Evolutionary conservation across 2,113 vertebrate species (phyloP).

Genomic region (Phainopepla nitens): DNA sequence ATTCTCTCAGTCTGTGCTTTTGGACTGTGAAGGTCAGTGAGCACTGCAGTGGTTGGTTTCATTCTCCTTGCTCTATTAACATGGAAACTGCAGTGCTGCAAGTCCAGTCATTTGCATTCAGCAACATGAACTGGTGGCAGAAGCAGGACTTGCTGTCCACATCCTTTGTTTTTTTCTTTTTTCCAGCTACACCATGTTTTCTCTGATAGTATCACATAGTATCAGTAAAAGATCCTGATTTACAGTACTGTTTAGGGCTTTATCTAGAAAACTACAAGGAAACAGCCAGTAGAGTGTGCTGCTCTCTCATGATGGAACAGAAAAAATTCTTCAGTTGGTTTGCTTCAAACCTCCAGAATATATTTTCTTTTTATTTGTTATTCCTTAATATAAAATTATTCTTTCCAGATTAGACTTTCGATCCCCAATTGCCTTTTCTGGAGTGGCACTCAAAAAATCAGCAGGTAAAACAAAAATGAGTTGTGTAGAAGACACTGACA

Average conservation of each 20-base stretch:
- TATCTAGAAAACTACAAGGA: neutral
- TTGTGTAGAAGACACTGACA: neutral
- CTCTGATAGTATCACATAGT: neutral
- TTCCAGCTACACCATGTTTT: neutral
- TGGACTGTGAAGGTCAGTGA: neutral
- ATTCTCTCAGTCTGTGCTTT: neutral
- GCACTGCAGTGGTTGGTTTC: neutral
- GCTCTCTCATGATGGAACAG: conserved; percentile 42
- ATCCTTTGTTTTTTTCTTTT: neutral
- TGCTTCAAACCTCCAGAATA: neutral
- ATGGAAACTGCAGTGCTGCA: neutral
- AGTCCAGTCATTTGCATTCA: neutral
- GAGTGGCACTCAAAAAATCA: neutral
- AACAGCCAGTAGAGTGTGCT: conserved; percentile 72
- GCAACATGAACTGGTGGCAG: fast-evolving
- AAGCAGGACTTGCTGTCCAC: neutral
- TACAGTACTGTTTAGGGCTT: neutral
- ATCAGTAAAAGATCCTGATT: neutral
- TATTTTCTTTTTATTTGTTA: neutral
- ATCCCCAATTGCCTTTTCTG: neutral
- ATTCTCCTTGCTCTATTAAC: neutral
- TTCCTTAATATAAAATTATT: neutral
- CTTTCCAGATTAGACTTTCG: neutral
- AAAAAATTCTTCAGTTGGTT: neutral
- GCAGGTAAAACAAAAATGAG: neutral